A percentile compares a stretch with the other conserved stretches of the same genome.
Evolutionary conservation across 1,140 invertebrate species (phyloP).

Genomic region (Polyergus mexicanus): DNA sequence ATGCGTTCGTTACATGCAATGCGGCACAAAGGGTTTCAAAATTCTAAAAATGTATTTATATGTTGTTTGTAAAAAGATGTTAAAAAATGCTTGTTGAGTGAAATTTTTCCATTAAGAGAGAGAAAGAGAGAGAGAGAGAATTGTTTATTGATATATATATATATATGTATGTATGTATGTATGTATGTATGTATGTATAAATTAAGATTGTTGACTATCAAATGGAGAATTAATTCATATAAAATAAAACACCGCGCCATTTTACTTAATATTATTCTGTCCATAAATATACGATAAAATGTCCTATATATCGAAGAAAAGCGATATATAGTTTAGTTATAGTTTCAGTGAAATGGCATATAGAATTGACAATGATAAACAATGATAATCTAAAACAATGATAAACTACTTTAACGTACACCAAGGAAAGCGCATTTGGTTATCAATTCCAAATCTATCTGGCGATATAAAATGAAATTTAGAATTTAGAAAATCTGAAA

Average conservation of each 20-base stretch:
- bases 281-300: background rate
- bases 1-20: slow-evolving; percentile 38
- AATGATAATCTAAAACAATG: slow-evolving; percentile 60
- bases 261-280: background rate
- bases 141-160: slow-evolving; percentile 8
- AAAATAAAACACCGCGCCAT: background rate
- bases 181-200: background rate
- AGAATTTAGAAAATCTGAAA: slow-evolving; percentile 26
- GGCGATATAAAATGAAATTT: background rate
- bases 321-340: background rate
- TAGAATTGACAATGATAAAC: slow-evolving; percentile 62
- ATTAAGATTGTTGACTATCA: background rate
- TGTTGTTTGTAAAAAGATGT: slow-evolving; percentile 29
- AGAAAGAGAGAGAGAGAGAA: background rate
- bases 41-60: slow-evolving; percentile 63
- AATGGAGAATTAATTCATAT: slow-evolving; percentile 16
- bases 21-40: slow-evolving; percentile 69
- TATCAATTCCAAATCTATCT: slow-evolving; percentile 11
- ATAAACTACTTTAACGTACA: slow-evolving; percentile 59
- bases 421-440: slow-evolving; percentile 68
- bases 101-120: background rate
- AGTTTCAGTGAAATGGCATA: slow-evolving; percentile 22
- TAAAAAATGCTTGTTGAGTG: slow-evolving; percentile 26
- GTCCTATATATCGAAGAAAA: background rate
- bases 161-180: background rate